Conservation (phyloP, 2,113 vertebrate species). For the Rhabdomys dilectus region DNA sequence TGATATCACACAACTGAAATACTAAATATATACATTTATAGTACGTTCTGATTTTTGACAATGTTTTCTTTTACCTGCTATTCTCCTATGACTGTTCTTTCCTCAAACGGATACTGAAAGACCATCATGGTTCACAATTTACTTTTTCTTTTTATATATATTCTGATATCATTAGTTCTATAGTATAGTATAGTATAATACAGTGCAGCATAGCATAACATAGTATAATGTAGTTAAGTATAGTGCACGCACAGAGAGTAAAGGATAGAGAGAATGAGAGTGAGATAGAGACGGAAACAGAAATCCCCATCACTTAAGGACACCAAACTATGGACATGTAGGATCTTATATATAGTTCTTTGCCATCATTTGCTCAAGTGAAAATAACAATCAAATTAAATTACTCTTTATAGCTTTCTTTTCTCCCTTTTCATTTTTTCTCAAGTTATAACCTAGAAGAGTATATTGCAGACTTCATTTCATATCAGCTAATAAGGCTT, state of each 20-base stretch:
- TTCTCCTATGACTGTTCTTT: background rate
- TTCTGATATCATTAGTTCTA: background rate
- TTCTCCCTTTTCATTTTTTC: background rate
- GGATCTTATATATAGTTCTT: background rate
- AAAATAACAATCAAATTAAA: background rate
- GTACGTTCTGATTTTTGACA: background rate
- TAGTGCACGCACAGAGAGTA: background rate
- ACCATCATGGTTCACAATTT: background rate
- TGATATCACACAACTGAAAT: background rate
- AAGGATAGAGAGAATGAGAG: background rate
- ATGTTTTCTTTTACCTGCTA: too few relatives aligned
- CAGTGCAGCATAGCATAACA: too few relatives aligned
- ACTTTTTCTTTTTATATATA: background rate
- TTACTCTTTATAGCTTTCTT: background rate
- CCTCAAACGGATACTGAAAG: too few relatives aligned
- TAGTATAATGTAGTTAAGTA: background rate
- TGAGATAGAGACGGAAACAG: accelerated
- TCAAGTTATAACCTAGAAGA: background rate
- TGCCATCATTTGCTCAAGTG: background rate
- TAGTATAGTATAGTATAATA: background rate
- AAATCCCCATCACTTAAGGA: background rate
- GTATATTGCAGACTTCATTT: background rate
- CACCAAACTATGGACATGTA: background rate
- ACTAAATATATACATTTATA: background rate
- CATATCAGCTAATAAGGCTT: background rate